Evolutionary conservation across 2,888 invertebrate species (phyloP), one percentile per base, ranked within the genome.

Genomic region (Parnassius apollo): DNA sequence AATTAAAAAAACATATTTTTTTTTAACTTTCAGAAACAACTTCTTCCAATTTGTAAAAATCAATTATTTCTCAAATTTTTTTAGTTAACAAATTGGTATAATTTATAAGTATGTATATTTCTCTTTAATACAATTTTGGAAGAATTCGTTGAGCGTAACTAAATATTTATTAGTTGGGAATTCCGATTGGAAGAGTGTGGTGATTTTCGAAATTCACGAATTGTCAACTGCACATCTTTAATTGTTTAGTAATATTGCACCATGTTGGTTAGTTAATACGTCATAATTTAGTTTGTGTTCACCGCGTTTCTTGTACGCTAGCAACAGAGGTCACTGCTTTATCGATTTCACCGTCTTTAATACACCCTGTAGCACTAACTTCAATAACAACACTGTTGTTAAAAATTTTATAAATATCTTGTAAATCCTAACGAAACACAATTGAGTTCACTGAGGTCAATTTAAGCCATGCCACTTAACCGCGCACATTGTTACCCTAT

Each of bases 311-410:
- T 65, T 59, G 58, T 64, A 44, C 66, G 66, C 71, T 66, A 70
- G 81, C 82, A 74, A 81, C 73, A 80, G 83, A 83, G 80, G 85
- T 85, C 84, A 83, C 85, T 71, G 71, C 75, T 76, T 75, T 74
- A 82, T 84, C 81, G 83, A 86, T 83, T 73, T 71, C 75, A 74
- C 72, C 66, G 69, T 65, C 64, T 65, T 50, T 61, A 48, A n/a
- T 50, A 61, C 62, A 57, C 44, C 55, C 50, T 42, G 54, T 42
- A 61, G 57, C 44, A 65, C 64, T 35, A 65, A 57, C 53, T 64
- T 58, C 62, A 66, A 59, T 57, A 65, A 48, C 57, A 59, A 60
- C 57, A 67, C 59, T 60, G 59, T 49, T 56, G n/a, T 62, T 61
- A 45, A 18, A 25, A 42, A 42, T 57, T 11, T 12, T 49, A 51